Base-by-base conservation (phyloP, 2,113 vertebrate genomes). In the Hemiprocne comata region DNA sequence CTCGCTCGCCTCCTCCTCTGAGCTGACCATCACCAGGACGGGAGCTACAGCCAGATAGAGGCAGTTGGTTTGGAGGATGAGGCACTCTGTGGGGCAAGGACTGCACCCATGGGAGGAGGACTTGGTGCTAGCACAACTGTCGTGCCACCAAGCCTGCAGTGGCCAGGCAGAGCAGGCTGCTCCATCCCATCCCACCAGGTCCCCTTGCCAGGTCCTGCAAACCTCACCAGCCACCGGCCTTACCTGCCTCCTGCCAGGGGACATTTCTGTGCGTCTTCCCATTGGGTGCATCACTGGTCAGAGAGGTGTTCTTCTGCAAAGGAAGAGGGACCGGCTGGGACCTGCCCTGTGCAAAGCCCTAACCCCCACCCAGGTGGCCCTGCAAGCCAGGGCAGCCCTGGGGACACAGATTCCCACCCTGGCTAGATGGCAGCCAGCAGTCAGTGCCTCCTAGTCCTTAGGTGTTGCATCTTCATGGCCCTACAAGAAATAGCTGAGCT, bases 231-330 rank as follows among this genome's bases (percentile, higher is more conserved):
- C 29, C 51, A 67, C 73, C 8, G 4, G 70, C 66, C 97, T 97
- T 96, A 99, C 99, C 99, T 95, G 98, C 98, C 92, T 99, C 98
- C 78, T 98, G 98, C 98, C 99, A 99, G 97, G 98, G 99, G 89
- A 99, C 96, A 7, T 98, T 98, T 92, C 97, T 98, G 87, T 98
- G 96, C 0, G 98, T 98, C 97, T 99, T 99, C 94, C 98, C 98
- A 0, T 98, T 97, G 78, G 95, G 62, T 12, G 98, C 96, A 38
- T 98, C 97, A 3, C 98, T 98, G 61, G 98, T 98, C 58, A 96
- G 57, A 89, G 99, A 98, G 12, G 97, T 98, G 74, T 98, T 98
- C 97, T 98, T 98, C 74, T 98, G 98, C 94, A 95, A 97, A 84
- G 85, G 69, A 95, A 93, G 82, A 97, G 29, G 25, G 53, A 90